Base-by-base conservation (phyloP, 2,113 vertebrate genomes). In the Vidua macroura region DNA sequence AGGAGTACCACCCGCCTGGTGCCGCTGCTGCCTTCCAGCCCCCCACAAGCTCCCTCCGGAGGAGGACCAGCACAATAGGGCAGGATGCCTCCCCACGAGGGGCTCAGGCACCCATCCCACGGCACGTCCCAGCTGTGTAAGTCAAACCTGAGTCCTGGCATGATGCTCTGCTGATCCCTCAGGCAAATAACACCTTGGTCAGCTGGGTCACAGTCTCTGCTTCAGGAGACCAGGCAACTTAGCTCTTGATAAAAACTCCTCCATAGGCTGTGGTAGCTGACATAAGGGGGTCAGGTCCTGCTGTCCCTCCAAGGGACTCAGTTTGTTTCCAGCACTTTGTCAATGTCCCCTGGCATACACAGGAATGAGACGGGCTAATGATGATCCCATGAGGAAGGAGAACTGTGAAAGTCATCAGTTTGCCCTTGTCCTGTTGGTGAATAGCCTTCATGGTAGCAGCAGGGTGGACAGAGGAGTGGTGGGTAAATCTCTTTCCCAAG, bases 1-100 rank as follows among this genome's bases (percentile, higher is more conserved):
- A 97, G 79, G 98, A 98, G 11, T 98, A 98, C 52, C 96, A 98
- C 74, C 97, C 97, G 0, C 95, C 97, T 27, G 19, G 90, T 69
- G 89, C 89, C 4, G 30, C 67, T 10, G 75, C 96, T 2, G 97
- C 92, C 23, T 95, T 97, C 55, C 96, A 86, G 52, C 94, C 83
- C 66, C 95, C 76, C 0, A 35, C 90, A 37, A 62, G 82, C 37
- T 92, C 94, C 73, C 74, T 93, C 22, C 52, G 58, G 53, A 97
- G 88, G 58, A 96, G 97, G 80, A 97, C 68, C 30, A 43, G 93
- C 92, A 91, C n/a, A 1, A 3, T 30, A 7, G 75, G 93, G 52
- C 53, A 72, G 73, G 97, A 96, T 28, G 75, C 60, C 20, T 64
- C 92, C 14, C 33, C 11, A 1, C 90, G 60, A 41, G 74, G 86